phyloP scores from a whole-genome alignment of 2,888 invertebrate genomes.

The Ptychoptera contaminata region DNA sequence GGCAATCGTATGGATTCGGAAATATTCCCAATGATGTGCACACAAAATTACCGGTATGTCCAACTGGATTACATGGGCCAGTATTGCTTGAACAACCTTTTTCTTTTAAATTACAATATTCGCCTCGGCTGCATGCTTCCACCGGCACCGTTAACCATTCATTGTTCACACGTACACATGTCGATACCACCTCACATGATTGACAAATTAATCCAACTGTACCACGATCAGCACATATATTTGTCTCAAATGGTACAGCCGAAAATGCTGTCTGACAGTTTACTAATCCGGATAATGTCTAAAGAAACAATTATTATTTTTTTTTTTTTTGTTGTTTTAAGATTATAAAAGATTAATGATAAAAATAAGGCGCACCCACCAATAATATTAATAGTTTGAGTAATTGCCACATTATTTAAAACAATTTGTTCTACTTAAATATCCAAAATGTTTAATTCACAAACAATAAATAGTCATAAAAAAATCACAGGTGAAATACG shows the following conservation, averaged over 20 bases:
- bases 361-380: too few relatives aligned
- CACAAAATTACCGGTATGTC: slow-evolving; percentile 26
- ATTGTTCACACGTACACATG: slow-evolving; percentile 24
- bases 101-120: slow-evolving; percentile 23
- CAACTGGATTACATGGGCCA: slow-evolving; percentile 28
- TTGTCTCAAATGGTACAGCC: slow-evolving; percentile 19
- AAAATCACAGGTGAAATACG: too few relatives aligned
- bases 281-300: too few relatives aligned
- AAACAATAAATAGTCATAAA: too few relatives aligned
- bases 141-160: slow-evolving; percentile 29
- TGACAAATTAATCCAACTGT: slow-evolving; percentile 26
- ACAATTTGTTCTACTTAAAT: too few relatives aligned
- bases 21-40: slow-evolving; percentile 28
- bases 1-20: slow-evolving; percentile 30
- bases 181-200: slow-evolving; percentile 25
- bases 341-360: too few relatives aligned
- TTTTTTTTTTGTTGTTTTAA: too few relatives aligned
- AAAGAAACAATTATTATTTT: too few relatives aligned
- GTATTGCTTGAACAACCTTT: slow-evolving; percentile 24
- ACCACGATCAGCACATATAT: slow-evolving; percentile 21
- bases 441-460: too few relatives aligned
- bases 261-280: neutral
- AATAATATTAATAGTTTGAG: too few relatives aligned
- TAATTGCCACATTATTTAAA: too few relatives aligned
- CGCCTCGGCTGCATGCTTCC: slow-evolving; percentile 26